Base-by-base conservation (phyloP, 2,888 invertebrate species). In the Lithophane leautieri region DNA sequence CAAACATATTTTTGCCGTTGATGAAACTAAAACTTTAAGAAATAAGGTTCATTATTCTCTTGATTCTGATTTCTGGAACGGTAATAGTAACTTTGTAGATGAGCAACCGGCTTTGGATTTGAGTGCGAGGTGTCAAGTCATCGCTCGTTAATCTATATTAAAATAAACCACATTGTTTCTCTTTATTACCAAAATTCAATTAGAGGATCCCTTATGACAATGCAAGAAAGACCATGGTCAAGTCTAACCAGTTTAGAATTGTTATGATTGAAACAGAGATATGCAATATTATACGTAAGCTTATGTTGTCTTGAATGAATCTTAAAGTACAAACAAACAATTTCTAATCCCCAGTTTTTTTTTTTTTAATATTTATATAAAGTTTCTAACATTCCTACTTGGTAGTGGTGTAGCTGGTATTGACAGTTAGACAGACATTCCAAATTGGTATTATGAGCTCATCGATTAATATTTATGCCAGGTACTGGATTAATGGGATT, bases 71-170 rank as follows among this genome's bases (percentile, higher is more conserved):
- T 72, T 76, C 16, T n/a, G 4, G 60, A 77, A 78, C 9, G 14
- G 76, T 70, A 81, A 70, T 16, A 4, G 25, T 85, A 86, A 76
- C 22, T 85, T 88, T 89, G 87, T 86, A 81, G 78, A 81, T 86
- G 79, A 69, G 73, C 69, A 86, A 87, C 89, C 80, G 84, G 87
- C 86, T 83, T 82, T 56, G 60, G 83, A 92, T 92, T 91, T 92
- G 90, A 86, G 91, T 86, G 85, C 87, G 83, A 90, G 94, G 94
- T 95, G 96, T 95, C 95, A 95, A 96, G 96, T 96, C 96, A 96
- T 95, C 89, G 93, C 91, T 93, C 92, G 94, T 95, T 96, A 95
- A 96, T 96, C 94, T 95, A 95, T 95, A 96, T 96, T 95, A 93
- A 95, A 96, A 96, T 96, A 94, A 93, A 93, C 89, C 90, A 92